phyloP scores from a whole-genome alignment of 2,797 vertebrate species.

The Catamblyrhynchus diadema region DNA sequence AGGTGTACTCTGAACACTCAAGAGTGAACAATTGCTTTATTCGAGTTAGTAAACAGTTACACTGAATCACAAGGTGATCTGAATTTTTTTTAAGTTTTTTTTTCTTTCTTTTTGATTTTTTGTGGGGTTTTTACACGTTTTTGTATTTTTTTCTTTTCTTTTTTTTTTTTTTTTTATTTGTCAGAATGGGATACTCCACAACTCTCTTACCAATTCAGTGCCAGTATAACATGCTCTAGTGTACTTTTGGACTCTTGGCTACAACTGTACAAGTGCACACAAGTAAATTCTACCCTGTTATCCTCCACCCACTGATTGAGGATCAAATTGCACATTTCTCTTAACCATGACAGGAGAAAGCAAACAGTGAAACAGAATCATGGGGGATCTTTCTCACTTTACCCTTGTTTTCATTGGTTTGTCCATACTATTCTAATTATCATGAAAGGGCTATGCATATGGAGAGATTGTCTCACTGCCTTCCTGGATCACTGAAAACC shows the following conservation, averaged over 20 bases:
- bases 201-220: constrained; percentile 80
- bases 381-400: constrained; percentile 78
- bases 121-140: neutral
- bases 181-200: constrained; percentile 79
- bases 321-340: constrained; percentile 87
- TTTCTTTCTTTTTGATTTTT: constrained; percentile 42
- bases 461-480: constrained; percentile 81
- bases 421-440: constrained; percentile 83
- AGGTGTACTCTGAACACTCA: constrained; percentile 72
- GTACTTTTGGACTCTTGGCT: constrained; percentile 84
- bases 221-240: constrained; percentile 80
- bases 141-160: neutral
- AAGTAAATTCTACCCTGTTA: constrained; percentile 88
- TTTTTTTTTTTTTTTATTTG: constrained; percentile 43
- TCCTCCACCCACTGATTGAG: constrained; percentile 84
- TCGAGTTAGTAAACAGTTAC: constrained; percentile 86
- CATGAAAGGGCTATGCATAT: constrained; percentile 79
- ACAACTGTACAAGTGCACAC: constrained; percentile 85
- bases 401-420: constrained; percentile 79
- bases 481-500: constrained; percentile 83
- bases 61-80: constrained; percentile 86
- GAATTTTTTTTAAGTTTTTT: neutral
- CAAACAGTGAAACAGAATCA: constrained; percentile 84
- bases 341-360: constrained; percentile 84
- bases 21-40: constrained; percentile 84